Percentiles rank a stretch among this genome's conserved stretches.
These are phyloP conservation scores for Clusia tigrina DNA, from an alignment of 2,888 invertebrate species.

Conservation along the genomic window DNA sequence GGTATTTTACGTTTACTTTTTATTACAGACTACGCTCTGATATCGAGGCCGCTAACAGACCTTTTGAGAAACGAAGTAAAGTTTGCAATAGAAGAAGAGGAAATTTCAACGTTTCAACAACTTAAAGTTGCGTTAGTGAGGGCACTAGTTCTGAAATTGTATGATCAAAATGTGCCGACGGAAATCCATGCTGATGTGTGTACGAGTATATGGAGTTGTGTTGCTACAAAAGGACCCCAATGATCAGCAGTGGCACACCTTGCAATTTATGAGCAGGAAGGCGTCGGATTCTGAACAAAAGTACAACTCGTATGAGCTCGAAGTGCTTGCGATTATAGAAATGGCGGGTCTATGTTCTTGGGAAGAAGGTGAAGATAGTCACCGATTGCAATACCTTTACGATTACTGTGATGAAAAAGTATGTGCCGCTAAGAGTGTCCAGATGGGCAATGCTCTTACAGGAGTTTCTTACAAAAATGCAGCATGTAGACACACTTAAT, in stretches of 20 bases:
- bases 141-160: slow-evolving; percentile 17
- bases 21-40: slow-evolving; percentile 33
- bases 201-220: slow-evolving; percentile 44
- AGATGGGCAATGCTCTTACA: slow-evolving; percentile 23
- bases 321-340: slow-evolving; percentile 19
- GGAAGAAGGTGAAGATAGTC: slow-evolving; percentile 45
- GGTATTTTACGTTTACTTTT: slow-evolving; percentile 30
- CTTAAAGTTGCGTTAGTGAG: slow-evolving; percentile 10
- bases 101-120: slow-evolving; percentile 7
- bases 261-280: slow-evolving; percentile 42
- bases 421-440: slow-evolving; percentile 24
- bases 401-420: slow-evolving; percentile 45
- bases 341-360: slow-evolving; percentile 45
- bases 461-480: slow-evolving; percentile 10
- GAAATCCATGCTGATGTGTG: slow-evolving; percentile 25
- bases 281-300: slow-evolving; percentile 36
- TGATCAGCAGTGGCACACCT: slow-evolving; percentile 46
- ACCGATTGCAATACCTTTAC: slow-evolving; percentile 49
- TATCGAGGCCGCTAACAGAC: slow-evolving; percentile 54
- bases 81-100: neutral
- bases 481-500: slow-evolving; percentile 17
- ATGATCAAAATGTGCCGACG: neutral
- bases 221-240: slow-evolving; percentile 41
- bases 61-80: slow-evolving; percentile 13
- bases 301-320: slow-evolving; percentile 47